A percentile compares a stretch with the other conserved stretches of the same genome.
Conservation (phyloP, 2,797 vertebrate genomes). For the Chelidonichthys spinosus region DNA sequence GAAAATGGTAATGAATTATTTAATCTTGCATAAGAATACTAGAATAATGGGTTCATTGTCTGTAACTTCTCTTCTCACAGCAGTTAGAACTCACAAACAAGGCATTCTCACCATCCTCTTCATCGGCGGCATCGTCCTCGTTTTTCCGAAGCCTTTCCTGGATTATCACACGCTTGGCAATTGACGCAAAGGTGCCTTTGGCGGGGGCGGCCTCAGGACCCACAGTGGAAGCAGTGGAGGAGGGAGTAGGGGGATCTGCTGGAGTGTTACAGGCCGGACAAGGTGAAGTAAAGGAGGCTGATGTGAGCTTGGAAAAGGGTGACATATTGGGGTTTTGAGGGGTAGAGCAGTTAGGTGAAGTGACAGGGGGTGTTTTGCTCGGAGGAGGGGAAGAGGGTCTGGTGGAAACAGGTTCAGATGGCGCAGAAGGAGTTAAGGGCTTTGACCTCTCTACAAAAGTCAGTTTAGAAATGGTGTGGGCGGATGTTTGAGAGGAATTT, state of each 20-base stretch:
- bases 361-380: neutral
- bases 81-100: slow-evolving; percentile 2
- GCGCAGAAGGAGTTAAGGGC: slow-evolving; percentile 1
- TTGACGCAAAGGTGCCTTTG: slow-evolving; percentile 70
- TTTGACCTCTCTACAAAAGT: slow-evolving; percentile 21
- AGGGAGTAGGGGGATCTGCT: slow-evolving; percentile 4
- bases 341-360: neutral
- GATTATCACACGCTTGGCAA: slow-evolving; percentile 77
- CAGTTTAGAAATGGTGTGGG: neutral
- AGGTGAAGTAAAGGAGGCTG: slow-evolving; percentile 4
- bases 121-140: slow-evolving; percentile 62
- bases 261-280: neutral
- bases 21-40: neutral
- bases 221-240: slow-evolving; percentile 1
- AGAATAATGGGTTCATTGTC: no score
- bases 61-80: neutral
- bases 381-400: neutral
- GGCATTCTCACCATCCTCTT: slow-evolving; percentile 75
- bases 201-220: neutral
- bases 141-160: slow-evolving; percentile 78
- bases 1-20: neutral
- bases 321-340: slow-evolving; percentile 7
- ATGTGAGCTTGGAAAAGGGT: slow-evolving; percentile 19
- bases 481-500: slow-evolving; percentile 9
- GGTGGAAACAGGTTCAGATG: slow-evolving; percentile 12